Percentiles rank a stretch among this genome's conserved stretches.
phyloP scores from a whole-genome alignment of 2,113 vertebrate genomes.

The Periophthalmodon schlosseri region DNA sequence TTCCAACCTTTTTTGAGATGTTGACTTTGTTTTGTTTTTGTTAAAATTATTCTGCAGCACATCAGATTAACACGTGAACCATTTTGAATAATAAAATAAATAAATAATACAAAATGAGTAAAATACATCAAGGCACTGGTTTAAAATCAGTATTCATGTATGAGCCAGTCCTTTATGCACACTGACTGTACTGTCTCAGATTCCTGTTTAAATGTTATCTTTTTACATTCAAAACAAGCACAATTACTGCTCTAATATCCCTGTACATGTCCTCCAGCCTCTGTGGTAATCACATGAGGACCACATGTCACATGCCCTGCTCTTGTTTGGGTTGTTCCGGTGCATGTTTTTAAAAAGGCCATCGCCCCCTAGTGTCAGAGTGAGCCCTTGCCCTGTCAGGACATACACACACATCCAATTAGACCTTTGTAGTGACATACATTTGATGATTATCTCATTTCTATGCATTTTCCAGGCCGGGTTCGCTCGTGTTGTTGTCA shows the following conservation, averaged over 20 bases:
- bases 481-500: conserved; percentile 14
- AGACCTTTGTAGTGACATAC: conserved; percentile 24
- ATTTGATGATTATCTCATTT: conserved; percentile 45
- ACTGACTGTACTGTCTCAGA: no score
- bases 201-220: background rate
- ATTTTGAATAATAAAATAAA: no score
- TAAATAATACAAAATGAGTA: no score
- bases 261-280: background rate
- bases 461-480: conserved; percentile 9
- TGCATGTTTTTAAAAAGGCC: conserved; percentile 20
- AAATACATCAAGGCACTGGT: no score
- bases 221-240: background rate
- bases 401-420: conserved; percentile 35
- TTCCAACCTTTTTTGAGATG: no score
- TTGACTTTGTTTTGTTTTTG: no score
- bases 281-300: background rate
- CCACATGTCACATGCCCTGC: no score
- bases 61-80: no score
- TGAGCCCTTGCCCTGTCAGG: conserved; percentile 12
- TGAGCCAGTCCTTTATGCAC: no score
- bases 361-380: conserved; percentile 14
- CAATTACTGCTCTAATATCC: background rate
- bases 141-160: no score
- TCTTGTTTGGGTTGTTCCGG: background rate
- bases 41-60: no score